phyloP scores from a whole-genome alignment of 2,113 vertebrate genomes.

The Mastomys natalensis region DNA sequence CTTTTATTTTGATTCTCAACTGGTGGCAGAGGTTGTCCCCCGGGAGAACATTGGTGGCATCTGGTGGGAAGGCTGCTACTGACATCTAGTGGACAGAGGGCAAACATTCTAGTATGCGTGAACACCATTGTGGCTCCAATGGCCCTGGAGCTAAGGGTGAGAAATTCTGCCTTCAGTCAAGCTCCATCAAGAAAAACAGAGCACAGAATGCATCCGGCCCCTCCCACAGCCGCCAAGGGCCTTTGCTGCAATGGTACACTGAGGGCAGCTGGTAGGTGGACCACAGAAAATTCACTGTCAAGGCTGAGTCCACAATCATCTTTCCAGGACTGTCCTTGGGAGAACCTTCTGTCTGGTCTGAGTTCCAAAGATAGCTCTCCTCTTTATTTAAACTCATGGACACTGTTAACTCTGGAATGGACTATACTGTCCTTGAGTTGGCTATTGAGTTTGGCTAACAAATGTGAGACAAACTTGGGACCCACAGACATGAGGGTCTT shows the following conservation, averaged over 20 bases:
- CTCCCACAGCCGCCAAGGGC: too few relatives aligned
- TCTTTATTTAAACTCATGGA: slow-evolving; percentile 22
- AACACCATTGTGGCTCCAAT: too few relatives aligned
- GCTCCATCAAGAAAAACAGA: not conserved
- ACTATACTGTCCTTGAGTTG: slow-evolving; percentile 40
- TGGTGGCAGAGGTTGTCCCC: not conserved
- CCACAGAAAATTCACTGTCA: not conserved
- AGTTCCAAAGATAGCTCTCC: slow-evolving; percentile 30
- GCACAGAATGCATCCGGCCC: accelerated
- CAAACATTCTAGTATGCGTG: not conserved
- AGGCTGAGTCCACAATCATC: not conserved
- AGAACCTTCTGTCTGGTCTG: not conserved
- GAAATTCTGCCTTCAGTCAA: not conserved
- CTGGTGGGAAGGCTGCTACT: not conserved
- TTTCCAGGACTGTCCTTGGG: slow-evolving; percentile 15
- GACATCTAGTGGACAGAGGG: not conserved
- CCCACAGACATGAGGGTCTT: not conserved
- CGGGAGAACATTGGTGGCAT: not conserved
- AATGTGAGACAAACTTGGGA: slow-evolving; percentile 1
- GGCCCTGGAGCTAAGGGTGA: not conserved
- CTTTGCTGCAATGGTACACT: not conserved
- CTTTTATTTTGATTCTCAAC: slow-evolving; percentile 6
- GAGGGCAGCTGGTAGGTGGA: not conserved
- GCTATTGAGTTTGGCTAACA: not conserved
- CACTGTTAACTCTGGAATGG: not conserved